phyloP scores from a whole-genome alignment of 2,797 vertebrate species.

The Sebastes nivosus region DNA sequence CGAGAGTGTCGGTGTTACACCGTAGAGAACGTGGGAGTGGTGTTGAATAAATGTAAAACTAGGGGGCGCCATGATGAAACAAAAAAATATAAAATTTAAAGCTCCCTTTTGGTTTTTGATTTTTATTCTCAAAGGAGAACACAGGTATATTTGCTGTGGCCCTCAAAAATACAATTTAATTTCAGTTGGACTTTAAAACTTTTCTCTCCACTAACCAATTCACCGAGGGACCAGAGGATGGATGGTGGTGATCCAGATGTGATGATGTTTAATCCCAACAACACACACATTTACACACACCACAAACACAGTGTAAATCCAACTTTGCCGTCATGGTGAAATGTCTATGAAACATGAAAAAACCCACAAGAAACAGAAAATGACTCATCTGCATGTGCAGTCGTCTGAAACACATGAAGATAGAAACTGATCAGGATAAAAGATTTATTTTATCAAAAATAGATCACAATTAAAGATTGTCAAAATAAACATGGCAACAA shows the following conservation, averaged over 20 bases:
- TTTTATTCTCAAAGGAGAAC: background rate
- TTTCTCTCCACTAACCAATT: background rate
- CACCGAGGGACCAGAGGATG: background rate
- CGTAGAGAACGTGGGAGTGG: background rate
- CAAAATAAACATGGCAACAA: slow-evolving; percentile 48
- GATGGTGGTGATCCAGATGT: background rate
- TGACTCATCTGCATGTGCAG: slow-evolving; percentile 34
- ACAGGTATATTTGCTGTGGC: background rate
- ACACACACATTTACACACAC: slow-evolving; percentile 4
- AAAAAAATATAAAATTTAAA: background rate
- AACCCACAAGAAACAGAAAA: slow-evolving; percentile 1
- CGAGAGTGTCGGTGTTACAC: too few relatives aligned
- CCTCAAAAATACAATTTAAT: background rate
- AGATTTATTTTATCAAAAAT: slow-evolving; percentile 78
- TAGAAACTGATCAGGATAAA: slow-evolving; percentile 34
- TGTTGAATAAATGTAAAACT: background rate
- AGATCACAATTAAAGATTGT: slow-evolving; percentile 57
- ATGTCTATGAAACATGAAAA: background rate
- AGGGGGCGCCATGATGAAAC: background rate
- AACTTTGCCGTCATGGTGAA: background rate
- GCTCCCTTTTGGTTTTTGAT: background rate
- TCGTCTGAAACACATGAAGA: slow-evolving; percentile 43
- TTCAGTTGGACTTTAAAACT: background rate
- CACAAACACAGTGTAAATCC: background rate
- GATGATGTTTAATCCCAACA: background rate